These are phyloP conservation scores for Thalassoma bifasciatum DNA, from an alignment of 2,113 vertebrate genomes.

Conservation along the genomic window DNA sequence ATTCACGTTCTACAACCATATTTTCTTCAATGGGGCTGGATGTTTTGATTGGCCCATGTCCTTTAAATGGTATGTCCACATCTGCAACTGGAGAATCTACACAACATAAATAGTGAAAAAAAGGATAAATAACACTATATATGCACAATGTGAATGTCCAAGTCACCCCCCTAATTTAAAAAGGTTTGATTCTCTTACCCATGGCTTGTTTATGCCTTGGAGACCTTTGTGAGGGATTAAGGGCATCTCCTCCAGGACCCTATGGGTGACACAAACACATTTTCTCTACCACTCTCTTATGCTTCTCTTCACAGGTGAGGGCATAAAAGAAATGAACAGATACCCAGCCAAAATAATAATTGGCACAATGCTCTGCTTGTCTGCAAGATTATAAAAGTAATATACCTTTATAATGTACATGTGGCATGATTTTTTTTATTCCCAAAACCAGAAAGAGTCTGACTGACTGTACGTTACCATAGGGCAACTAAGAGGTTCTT, in stretches of 20 bases:
- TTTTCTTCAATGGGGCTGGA: constrained; percentile 75
- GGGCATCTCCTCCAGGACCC: constrained; percentile 18
- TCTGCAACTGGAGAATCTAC: constrained; percentile 24
- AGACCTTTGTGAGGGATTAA: not conserved
- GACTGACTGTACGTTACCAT: constrained; percentile 8
- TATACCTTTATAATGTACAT: not conserved
- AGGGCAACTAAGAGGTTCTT: not conserved
- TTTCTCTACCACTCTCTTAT: not conserved
- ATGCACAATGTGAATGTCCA: not conserved
- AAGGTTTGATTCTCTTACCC: constrained; percentile 40
- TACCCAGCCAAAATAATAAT: not conserved
- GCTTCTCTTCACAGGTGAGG: not conserved
- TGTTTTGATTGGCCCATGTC: constrained; percentile 65
- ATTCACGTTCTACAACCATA: not conserved
- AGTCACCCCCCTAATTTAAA: not conserved
- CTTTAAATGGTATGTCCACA: constrained; percentile 48
- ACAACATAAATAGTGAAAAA: not conserved
- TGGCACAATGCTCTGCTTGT: not conserved
- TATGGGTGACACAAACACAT: constrained; percentile 12
- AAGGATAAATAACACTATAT: not conserved
- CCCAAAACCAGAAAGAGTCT: not conserved
- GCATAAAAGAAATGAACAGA: not conserved
- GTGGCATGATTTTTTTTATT: not conserved
- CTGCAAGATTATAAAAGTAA: no score
- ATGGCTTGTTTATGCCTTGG: constrained; percentile 3